phyloP scores from a whole-genome alignment of 2,113 vertebrate species.

The Xerus inauris region DNA sequence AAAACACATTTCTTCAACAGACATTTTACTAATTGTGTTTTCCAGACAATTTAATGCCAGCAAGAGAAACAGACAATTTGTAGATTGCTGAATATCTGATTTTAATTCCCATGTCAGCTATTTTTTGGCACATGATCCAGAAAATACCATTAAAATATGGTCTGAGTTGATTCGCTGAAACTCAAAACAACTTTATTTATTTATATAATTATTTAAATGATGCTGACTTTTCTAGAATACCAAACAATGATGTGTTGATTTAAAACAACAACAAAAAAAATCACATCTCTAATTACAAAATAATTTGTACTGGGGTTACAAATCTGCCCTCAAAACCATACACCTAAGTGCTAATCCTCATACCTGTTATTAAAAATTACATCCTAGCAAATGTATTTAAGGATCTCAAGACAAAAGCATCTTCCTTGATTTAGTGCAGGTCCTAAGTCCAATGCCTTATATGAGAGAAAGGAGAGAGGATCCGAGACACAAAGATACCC shows the following conservation, averaged over 20 bases:
- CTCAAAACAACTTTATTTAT: neutral
- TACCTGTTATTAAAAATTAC: neutral
- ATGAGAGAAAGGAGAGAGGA: neutral
- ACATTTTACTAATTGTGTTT: conserved; percentile 69
- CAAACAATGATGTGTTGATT: neutral
- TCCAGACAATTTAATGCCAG: conserved; percentile 43
- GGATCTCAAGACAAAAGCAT: neutral
- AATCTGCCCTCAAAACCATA: neutral
- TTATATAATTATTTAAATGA: conserved; percentile 18
- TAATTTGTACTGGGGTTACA: neutral
- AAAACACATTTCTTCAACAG: conserved; percentile 52
- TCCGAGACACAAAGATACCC: neutral
- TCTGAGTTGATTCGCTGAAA: conserved; percentile 22
- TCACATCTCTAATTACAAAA: neutral
- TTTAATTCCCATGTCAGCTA: conserved; percentile 53
- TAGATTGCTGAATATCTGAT: conserved; percentile 35
- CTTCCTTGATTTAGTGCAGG: neutral
- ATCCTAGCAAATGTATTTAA: neutral
- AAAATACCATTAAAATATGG: conserved; percentile 25
- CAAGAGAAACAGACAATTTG: conserved; percentile 58
- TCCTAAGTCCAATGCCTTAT: neutral
- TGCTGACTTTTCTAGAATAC: neutral
- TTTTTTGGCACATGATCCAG: conserved; percentile 8
- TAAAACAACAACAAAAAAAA: neutral
- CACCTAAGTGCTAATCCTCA: no score